These are phyloP conservation scores for Nomada fucata DNA, from an alignment of 2,888 invertebrate species.

Conservation along the genomic window DNA sequence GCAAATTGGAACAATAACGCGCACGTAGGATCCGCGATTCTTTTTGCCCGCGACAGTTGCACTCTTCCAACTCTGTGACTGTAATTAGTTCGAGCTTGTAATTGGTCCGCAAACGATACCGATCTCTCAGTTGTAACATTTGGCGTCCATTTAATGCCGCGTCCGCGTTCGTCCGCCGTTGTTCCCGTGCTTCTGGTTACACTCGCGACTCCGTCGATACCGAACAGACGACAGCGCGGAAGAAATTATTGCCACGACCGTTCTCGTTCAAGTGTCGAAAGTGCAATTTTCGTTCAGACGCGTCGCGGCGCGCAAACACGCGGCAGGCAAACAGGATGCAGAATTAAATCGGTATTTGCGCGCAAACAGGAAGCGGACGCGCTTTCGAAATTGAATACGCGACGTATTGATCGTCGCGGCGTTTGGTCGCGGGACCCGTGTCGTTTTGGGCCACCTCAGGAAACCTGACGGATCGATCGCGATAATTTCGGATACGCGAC, in stretches of 20 bases:
- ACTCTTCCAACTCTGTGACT: no score
- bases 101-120: background rate
- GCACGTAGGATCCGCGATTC: background rate
- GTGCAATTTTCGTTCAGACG: conserved; percentile 68
- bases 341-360: conserved; percentile 78
- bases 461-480: conserved; percentile 11
- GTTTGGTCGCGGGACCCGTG: conserved; percentile 7
- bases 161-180: no score
- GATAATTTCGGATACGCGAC: conserved; percentile 8
- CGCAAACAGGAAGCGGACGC: conserved; percentile 74
- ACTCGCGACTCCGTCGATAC: no score
- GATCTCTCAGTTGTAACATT: no score
- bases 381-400: conserved; percentile 75
- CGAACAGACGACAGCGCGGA: background rate
- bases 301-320: conserved; percentile 63
- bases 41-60: no score
- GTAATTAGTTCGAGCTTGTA: background rate
- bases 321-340: conserved; percentile 74
- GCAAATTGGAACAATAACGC: conserved; percentile 48
- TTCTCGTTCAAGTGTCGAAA: conserved; percentile 46
- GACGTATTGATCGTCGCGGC: conserved; percentile 54
- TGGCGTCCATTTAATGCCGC: no score
- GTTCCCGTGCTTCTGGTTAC: no score
- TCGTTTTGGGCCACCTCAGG: background rate
- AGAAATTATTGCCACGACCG: conserved; percentile 4